Base-by-base conservation (phyloP, 2,888 invertebrate genomes). In the Busseola fusca region DNA sequence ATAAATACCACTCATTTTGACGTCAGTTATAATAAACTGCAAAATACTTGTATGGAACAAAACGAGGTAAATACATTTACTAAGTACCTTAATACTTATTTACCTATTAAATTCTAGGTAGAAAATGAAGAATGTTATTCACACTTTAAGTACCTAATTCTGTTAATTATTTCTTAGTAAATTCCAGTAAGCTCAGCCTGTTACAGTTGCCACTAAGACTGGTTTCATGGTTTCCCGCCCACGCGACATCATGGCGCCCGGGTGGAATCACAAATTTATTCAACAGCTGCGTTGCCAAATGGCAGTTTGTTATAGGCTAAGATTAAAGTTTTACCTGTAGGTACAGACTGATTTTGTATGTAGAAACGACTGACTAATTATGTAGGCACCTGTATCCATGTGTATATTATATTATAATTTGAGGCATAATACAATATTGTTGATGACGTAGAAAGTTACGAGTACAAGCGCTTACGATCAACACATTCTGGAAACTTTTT, bases 171-270 rank as follows among this genome's bases (percentile, higher is more conserved):
- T 64, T 57, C 62, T 73, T 30, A 74, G 65, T 80, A 60, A 64
- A 78, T 65, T 78, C 82, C 74, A 75, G 70, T 57, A 73, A 77
- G 69, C 76, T 73, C 48, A 68, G 88, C 87, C 89, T 86, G 88
- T 81, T 88, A 81, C 80, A 82, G 81, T 86, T 85, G 91, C 90
- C 89, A 88, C 89, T 87, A 91, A 93, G 93, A 95, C 94, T 93
- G 95, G 95, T 94, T 95, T 94, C 94, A 94, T 93, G 93, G 93
- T 92, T 93, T 94, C 93, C 94, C 95, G 94, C 94, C 94, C 92
- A 94, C 94, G 93, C 95, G 95, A 95, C 95, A 90, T 90, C 82
- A 88, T 92, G 95, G 95, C 95, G 95, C 95, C 64, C 42, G 92
- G 87, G 88, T 91, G 90, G 88, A 89, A 86, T 83, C 78, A 87